Evolutionary conservation across 2,113 vertebrate species (phyloP).

Genomic region (Oryzias melastigma): DNA sequence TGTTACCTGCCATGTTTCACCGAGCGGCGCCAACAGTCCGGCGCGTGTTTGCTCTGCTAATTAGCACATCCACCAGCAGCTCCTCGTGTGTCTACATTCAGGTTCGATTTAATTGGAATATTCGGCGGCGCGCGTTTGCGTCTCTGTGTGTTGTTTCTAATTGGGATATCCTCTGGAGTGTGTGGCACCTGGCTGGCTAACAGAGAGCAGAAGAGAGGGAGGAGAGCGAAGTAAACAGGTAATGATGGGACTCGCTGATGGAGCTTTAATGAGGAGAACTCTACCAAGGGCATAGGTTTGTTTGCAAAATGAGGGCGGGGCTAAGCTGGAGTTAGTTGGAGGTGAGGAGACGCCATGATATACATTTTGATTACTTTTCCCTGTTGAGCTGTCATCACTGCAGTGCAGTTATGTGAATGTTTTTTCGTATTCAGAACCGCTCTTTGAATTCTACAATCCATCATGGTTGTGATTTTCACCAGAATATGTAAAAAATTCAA

Average conservation of each 20-base stretch:
- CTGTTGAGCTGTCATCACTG: neutral
- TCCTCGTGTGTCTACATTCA: slow-evolving; percentile 12
- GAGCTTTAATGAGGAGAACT: slow-evolving; percentile 65
- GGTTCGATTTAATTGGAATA: slow-evolving; percentile 60
- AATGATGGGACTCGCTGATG: slow-evolving; percentile 70
- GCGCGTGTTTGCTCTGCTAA: slow-evolving; percentile 47
- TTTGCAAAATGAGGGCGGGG: slow-evolving; percentile 1
- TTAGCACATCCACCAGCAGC: slow-evolving; percentile 50
- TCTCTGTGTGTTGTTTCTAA: slow-evolving; percentile 60
- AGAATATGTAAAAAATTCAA: no score
- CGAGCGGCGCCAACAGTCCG: neutral
- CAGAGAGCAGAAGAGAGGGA: slow-evolving; percentile 49
- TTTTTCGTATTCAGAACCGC: no score
- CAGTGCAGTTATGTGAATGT: neutral
- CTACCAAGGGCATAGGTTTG: slow-evolving; percentile 46
- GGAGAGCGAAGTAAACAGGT: slow-evolving; percentile 63
- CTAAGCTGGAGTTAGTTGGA: slow-evolving; percentile 14
- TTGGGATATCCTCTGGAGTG: slow-evolving; percentile 68
- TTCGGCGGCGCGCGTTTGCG: slow-evolving; percentile 49
- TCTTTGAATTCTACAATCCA: no score
- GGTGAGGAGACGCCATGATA: slow-evolving; percentile 7
- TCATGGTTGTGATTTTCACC: no score
- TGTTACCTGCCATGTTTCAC: slow-evolving; percentile 4
- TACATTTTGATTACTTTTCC: slow-evolving; percentile 13
- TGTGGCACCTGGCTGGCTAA: slow-evolving; percentile 65